Percentiles rank a stretch among this genome's conserved stretches.
Evolutionary conservation across 1,140 invertebrate genomes (phyloP).

Genomic region (Philopotamus ludificatus): DNA sequence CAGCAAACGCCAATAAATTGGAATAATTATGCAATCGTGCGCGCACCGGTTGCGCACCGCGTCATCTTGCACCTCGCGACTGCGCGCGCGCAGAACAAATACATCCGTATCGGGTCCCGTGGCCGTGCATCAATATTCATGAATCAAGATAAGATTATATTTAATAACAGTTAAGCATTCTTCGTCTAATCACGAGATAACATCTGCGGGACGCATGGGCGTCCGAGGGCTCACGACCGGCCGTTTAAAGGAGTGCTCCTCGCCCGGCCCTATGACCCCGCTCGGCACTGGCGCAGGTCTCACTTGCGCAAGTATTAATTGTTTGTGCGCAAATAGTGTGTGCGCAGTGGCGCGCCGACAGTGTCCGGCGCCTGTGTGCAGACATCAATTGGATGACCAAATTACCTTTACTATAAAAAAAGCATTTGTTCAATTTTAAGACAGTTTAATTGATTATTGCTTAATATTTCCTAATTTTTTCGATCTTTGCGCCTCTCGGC

Average conservation of each 20-base stretch:
- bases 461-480: too few relatives aligned
- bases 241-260: too few relatives aligned
- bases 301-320: constrained; percentile 9
- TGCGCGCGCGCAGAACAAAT: not conserved
- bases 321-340: too few relatives aligned
- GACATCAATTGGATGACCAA: too few relatives aligned
- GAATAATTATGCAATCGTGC: not conserved
- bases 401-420: too few relatives aligned
- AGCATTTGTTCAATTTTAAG: too few relatives aligned
- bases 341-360: too few relatives aligned
- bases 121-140: constrained; percentile 35
- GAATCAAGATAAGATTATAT: constrained; percentile 36
- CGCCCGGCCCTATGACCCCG: constrained; percentile 11
- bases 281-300: not conserved
- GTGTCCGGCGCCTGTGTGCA: too few relatives aligned
- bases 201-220: constrained; percentile 26
- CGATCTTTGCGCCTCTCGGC: too few relatives aligned
- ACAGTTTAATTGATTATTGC: too few relatives aligned
- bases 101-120: not conserved
- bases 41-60: not conserved
- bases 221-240: constrained; percentile 18
- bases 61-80: not conserved
- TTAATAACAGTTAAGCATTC: constrained; percentile 40
- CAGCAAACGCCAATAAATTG: too few relatives aligned
- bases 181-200: constrained; percentile 35